A percentile compares a stretch with the other conserved stretches of the same genome.
Conservation (phyloP, 2,888 invertebrate species). For the Dolichomitus sp. region DNA sequence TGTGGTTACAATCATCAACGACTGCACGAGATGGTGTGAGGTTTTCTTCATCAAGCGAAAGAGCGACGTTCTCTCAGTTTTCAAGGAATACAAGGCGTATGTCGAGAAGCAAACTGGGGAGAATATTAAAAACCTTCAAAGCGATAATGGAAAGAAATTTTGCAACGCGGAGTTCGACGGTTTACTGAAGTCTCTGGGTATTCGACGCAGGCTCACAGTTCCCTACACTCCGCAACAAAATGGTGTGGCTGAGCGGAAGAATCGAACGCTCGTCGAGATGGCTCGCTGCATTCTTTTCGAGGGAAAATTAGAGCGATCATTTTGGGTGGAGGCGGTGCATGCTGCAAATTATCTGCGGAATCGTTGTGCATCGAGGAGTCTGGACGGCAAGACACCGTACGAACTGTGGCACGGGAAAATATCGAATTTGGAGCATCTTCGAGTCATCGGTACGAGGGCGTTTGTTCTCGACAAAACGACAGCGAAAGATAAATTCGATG, state of each 20-base stretch:
- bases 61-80: conserved; percentile 17
- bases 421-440: conserved; percentile 56
- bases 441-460: conserved; percentile 55
- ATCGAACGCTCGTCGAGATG: no score
- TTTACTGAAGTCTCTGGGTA: conserved; percentile 26
- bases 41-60: conserved; percentile 54
- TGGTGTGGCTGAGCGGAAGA: no score
- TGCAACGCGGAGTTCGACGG: conserved; percentile 30
- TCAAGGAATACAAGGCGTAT: conserved; percentile 37
- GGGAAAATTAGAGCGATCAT: conserved; percentile 33
- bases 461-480: conserved; percentile 45
- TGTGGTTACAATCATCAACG: conserved; percentile 66
- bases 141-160: conserved; percentile 43
- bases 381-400: conserved; percentile 59
- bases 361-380: conserved; percentile 53
- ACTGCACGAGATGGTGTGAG: conserved; percentile 66
- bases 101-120: conserved; percentile 66
- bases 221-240: conserved; percentile 60
- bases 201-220: conserved; percentile 26
- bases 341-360: conserved; percentile 64
- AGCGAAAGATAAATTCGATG: conserved; percentile 63
- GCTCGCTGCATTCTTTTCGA: conserved; percentile 61
- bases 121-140: conserved; percentile 44
- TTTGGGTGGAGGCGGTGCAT: conserved; percentile 65
- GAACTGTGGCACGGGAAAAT: conserved; percentile 53